Evolutionary conservation across 1,140 invertebrate species (phyloP).

Genomic region (Procambarus clarkii): DNA sequence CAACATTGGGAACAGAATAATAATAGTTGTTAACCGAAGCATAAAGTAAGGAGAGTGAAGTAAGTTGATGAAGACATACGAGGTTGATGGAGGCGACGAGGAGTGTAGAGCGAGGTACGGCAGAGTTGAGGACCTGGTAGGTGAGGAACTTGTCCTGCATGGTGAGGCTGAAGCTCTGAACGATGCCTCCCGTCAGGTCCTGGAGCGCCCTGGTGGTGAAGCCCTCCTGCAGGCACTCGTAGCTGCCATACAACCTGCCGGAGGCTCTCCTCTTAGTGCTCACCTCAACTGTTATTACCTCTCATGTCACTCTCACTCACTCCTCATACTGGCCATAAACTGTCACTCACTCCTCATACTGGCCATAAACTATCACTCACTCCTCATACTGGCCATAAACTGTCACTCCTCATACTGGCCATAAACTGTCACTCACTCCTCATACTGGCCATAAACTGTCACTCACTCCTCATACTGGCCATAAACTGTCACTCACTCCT

Average conservation of each 20-base stretch:
- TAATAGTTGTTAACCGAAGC: too few species aligned
- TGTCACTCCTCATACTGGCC: too few species aligned
- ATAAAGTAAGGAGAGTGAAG: too few species aligned
- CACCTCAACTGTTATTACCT: neutral
- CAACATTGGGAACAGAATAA: too few species aligned
- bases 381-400: too few species aligned
- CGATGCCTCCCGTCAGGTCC: conserved; percentile 86
- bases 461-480: too few species aligned
- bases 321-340: too few species aligned
- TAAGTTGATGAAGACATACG: conserved; percentile 74
- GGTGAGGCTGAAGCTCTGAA: conserved; percentile 83
- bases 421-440: too few species aligned
- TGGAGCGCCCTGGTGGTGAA: conserved; percentile 84
- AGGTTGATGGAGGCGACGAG: conserved; percentile 82
- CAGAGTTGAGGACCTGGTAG: conserved; percentile 83
- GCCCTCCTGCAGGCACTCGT: conserved; percentile 81
- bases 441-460: too few species aligned
- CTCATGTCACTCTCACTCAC: neutral
- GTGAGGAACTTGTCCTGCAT: conserved; percentile 82
- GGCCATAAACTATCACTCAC: too few species aligned
- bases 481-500: too few species aligned
- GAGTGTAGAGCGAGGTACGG: conserved; percentile 84
- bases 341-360: too few species aligned
- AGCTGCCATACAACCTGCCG: conserved; percentile 85
- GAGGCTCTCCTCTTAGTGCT: neutral